These are phyloP conservation scores for Zelostemma sp. DNA, from an alignment of 1,140 invertebrate species.

Conservation along the genomic window DNA sequence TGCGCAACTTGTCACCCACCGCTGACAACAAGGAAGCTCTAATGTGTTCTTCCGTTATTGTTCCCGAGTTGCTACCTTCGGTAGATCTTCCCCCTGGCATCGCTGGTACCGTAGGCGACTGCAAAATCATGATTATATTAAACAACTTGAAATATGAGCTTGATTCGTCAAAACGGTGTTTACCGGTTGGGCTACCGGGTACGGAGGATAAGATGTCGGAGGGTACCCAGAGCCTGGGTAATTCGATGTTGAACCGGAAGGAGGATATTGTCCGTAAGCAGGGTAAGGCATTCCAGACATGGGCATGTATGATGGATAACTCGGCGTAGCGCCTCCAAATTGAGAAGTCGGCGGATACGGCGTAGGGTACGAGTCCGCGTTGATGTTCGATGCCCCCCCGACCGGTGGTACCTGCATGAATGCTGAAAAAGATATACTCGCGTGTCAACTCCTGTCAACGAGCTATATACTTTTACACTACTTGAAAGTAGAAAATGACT, in stretches of 20 bases:
- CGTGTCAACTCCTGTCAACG: conserved; percentile 10
- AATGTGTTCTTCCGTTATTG: conserved; percentile 96
- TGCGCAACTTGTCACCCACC: conserved; percentile 92
- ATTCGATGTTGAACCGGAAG: conserved; percentile 17
- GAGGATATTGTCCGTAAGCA: conserved; percentile 22
- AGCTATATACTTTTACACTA: no score
- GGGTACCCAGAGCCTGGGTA: conserved; percentile 13
- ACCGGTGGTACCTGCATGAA: conserved; percentile 76
- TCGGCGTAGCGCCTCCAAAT: conserved; percentile 48
- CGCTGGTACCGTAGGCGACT: conserved; percentile 68
- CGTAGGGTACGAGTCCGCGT: conserved; percentile 45
- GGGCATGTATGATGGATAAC: conserved; percentile 60
- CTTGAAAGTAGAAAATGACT: no score
- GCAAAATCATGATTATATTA: conserved; percentile 32
- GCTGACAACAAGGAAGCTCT: conserved; percentile 93
- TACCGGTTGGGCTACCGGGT: conserved; percentile 61
- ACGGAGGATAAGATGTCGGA: conserved; percentile 54
- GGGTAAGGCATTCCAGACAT: conserved; percentile 8
- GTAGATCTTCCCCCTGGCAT: conserved; percentile 68
- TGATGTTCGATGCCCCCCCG: conserved; percentile 51
- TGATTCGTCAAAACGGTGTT: no score
- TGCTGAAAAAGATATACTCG: conserved; percentile 52
- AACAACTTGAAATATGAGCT: conserved; percentile 26
- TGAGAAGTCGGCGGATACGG: conserved; percentile 58
- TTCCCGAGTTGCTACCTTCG: conserved; percentile 74